Base-by-base conservation (phyloP, 2,113 vertebrate species). In the Paradisaea rubra region DNA sequence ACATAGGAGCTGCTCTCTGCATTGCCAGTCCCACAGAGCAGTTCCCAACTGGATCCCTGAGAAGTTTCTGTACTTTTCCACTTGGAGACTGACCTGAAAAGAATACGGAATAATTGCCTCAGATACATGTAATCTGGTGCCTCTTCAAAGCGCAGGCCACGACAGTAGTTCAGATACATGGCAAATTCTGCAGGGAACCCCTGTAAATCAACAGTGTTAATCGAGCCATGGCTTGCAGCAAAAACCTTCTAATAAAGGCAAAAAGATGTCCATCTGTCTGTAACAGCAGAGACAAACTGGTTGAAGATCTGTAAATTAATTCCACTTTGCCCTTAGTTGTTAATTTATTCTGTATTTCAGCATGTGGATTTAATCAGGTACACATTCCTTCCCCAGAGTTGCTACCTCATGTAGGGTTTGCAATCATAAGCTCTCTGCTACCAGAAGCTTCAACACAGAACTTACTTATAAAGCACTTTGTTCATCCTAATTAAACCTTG, bases 141-240 rank as follows among this genome's bases (percentile, higher is more conserved):
- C 97, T 99, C 99, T 94, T 99, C 99, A 96, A 99, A 99, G 96
- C 99, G 99, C 96, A 99, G 98, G 83, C 99, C 99, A 97, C 99
- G 99, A 97, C 99, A 99, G 98, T 99, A 99, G 98, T 99, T 99
- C 98, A 99, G 98, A 95, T 99, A 99, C 99, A 99, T 99, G 96
- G 99, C 99, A 98, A 99, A 99, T 98, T 99, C 99, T 97, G 99
- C 99, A 97, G 99, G 99, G 97, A 99, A 99, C 76, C 99, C 99
- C 99, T 99, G 92, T 18, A 94, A 93, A 97, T 71, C 88, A 95
- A 96, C 81, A 96, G 77, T 23, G 88, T 88, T 89, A 92, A 91
- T 92, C 92, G 94, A 94, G 87, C 86, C 42, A 54, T 7, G 27
- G 65, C 65, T 91, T 35, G 52, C 59, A 96, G 35, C 10, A 91